Evolutionary conservation across 2,888 invertebrate species (phyloP).

Genomic region (Criorhina ranunculi): DNA sequence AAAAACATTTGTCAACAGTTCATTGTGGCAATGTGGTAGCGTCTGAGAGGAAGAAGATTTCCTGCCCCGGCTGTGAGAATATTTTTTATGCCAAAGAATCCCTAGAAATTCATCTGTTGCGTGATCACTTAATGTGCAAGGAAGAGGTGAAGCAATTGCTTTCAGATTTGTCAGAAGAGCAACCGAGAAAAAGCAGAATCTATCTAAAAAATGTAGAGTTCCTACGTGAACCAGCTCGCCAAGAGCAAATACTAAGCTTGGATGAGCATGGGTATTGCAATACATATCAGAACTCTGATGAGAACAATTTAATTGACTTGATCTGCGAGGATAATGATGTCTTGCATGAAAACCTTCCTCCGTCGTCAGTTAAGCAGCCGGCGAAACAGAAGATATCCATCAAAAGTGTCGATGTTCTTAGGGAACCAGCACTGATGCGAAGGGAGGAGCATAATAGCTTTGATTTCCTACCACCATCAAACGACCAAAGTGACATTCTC

Average conservation of each 20-base stretch:
- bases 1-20: slow-evolving; percentile 75
- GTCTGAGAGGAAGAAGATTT: slow-evolving; percentile 83
- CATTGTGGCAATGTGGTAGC: slow-evolving; percentile 47
- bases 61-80: slow-evolving; percentile 89
- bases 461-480: slow-evolving; percentile 40
- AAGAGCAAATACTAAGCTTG: slow-evolving; percentile 41
- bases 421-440: slow-evolving; percentile 81
- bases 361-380: slow-evolving; percentile 34
- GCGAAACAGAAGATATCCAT: slow-evolving; percentile 83
- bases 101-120: slow-evolving; percentile 87
- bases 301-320: slow-evolving; percentile 67
- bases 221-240: slow-evolving; percentile 81
- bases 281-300: slow-evolving; percentile 50
- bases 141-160: slow-evolving; percentile 87
- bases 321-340: slow-evolving; percentile 60
- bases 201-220: slow-evolving; percentile 84
- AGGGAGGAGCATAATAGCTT: slow-evolving; percentile 79
- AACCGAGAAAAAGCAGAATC: slow-evolving; percentile 81
- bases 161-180: slow-evolving; percentile 18
- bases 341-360: slow-evolving; percentile 14
- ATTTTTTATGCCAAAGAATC: slow-evolving; percentile 88
- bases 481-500: slow-evolving; percentile 40
- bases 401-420: slow-evolving; percentile 83
- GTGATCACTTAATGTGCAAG: slow-evolving; percentile 89
- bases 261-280: slow-evolving; percentile 45